Evolutionary conservation across 2,113 vertebrate species (phyloP).

Genomic region (Epinephelus moara): DNA sequence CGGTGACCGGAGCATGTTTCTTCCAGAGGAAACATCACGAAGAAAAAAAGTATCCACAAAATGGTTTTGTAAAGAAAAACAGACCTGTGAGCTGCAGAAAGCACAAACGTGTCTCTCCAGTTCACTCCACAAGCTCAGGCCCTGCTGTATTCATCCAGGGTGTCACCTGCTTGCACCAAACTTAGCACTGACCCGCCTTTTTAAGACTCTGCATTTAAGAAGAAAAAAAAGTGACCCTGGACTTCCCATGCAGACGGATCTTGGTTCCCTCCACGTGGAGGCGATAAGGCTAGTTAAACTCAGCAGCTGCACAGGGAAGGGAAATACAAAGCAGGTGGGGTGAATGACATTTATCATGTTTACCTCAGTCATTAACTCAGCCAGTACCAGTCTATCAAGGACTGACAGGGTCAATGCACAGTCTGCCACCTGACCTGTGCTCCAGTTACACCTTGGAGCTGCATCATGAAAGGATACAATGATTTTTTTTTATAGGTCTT

Average conservation of each 20-base stretch:
- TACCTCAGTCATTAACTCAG: conserved; percentile 87
- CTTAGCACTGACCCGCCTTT: conserved; percentile 85
- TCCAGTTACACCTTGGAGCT: conserved; percentile 33
- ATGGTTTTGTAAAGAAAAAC: not conserved
- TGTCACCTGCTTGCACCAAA: conserved; percentile 51
- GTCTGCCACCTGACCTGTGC: conserved; percentile 62
- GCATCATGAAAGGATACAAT: not conserved
- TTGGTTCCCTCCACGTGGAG: conserved; percentile 54
- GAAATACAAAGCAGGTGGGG: conserved; percentile 32
- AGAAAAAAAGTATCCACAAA: not conserved
- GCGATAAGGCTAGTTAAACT: conserved; percentile 79
- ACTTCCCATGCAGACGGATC: conserved; percentile 55
- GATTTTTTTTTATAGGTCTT: not conserved
- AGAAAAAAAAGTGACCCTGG: conserved; percentile 24
- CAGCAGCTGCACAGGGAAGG: conserved; percentile 12
- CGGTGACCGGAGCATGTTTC: conserved; percentile 57
- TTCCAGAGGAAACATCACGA: conserved; percentile 39
- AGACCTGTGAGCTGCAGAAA: not conserved
- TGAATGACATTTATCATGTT: conserved; percentile 84
- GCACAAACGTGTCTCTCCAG: not conserved
- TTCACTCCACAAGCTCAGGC: not conserved
- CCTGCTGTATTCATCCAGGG: conserved; percentile 81
- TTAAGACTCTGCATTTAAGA: not conserved
- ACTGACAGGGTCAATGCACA: conserved; percentile 68
- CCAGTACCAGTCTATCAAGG: conserved; percentile 88